Base-by-base conservation (phyloP, 2,888 invertebrate species). In the Scrobipalpa atriplicella region DNA sequence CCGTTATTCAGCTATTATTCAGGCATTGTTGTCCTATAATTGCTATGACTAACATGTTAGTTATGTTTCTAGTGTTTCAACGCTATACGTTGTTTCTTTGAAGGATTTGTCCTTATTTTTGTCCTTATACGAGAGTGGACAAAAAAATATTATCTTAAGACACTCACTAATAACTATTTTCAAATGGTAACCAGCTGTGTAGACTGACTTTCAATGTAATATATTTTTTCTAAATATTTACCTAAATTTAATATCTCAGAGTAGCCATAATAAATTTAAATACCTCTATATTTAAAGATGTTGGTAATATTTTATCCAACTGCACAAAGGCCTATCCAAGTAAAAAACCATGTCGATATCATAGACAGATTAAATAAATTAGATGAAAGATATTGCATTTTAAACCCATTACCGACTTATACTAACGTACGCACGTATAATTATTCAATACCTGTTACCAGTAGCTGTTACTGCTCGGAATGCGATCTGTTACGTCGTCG, bases 401-500 rank as follows among this genome's bases (percentile, higher is more conserved):
- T n/a, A 39, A 8, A 47, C 16, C 47, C 1, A 47, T 47, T 5
- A 47, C n/a, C 1, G 16, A n/a, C 16, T n/a, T 56, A 13, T 13
- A 13, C 21, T 56, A 56, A n/a, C 54, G 21, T 21, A 52, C 19
- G 8, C 19, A 19, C 21, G 21, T 56, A 19, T 56, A 56, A 56
- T 56, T 21, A 56, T 56, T 21, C 13, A 19, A 56, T 19, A 56
- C 54, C 54, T 56, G 54, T 56, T 56, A 56, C 21, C 54, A 19
- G 21, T 19, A 56, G 21, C 54, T 29, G 54, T 56, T 56, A 56
- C 21, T 21, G 13, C 11, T 56, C 7, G 54, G 54, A 56, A 56
- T 56, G 54, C 54, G 54, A 56, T 56, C 54, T 21, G 21, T 56
- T 56, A 56, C 54, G 54, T 54, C 54, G 13, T 56, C 29, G 52